phyloP scores from a whole-genome alignment of 2,888 invertebrate genomes.

The Lapara coniferarum region DNA sequence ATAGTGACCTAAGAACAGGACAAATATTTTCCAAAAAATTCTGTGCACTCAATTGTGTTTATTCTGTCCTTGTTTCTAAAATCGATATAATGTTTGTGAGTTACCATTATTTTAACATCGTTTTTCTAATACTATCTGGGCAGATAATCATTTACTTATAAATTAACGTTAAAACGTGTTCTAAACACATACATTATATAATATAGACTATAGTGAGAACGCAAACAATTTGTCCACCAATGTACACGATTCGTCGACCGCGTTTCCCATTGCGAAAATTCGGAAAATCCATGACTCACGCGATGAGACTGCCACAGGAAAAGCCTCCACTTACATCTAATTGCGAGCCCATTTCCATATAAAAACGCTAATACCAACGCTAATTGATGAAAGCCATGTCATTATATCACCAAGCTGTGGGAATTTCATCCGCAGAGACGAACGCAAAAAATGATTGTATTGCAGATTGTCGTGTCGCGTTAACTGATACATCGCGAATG shows the following conservation, averaged over 20 bases:
- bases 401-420: constrained; percentile 63
- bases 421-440: constrained; percentile 52
- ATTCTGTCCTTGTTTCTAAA: no score
- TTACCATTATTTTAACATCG: no score
- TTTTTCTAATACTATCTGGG: neutral
- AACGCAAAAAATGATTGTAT: constrained; percentile 32
- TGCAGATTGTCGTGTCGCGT: neutral
- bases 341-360: constrained; percentile 57
- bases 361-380: constrained; percentile 43
- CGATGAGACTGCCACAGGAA: constrained; percentile 65
- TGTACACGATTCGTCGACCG: constrained; percentile 2
- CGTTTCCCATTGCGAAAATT: constrained; percentile 59
- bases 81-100: no score
- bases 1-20: neutral
- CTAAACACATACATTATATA: neutral
- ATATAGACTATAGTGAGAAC: neutral
- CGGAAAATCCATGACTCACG: constrained; percentile 78
- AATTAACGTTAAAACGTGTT: neutral
- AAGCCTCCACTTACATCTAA: constrained; percentile 65
- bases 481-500: neutral
- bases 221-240: constrained; percentile 12
- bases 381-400: constrained; percentile 62
- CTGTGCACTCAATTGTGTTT: no score
- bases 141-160: no score
- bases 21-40: no score